Evolutionary conservation across 37 sponge, comb jelly and placozoan species (phyloP).

Genomic region (Halichondria panicea): DNA sequence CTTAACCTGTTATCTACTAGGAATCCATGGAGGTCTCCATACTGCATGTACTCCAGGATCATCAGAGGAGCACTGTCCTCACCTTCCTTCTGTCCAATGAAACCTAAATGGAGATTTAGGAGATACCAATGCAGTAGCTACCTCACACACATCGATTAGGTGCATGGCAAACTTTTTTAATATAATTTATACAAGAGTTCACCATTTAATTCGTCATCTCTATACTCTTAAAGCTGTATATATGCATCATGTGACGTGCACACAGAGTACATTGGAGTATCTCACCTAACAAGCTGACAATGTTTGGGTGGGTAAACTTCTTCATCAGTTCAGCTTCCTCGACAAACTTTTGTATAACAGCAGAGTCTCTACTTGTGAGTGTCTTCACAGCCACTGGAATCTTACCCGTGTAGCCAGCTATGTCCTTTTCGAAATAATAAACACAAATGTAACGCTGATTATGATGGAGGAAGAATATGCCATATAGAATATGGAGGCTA

Average conservation of each 20-base stretch:
- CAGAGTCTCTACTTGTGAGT: constrained; percentile 32
- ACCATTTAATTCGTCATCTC: background rate
- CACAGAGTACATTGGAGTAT: background rate
- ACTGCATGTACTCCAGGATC: constrained; percentile 76
- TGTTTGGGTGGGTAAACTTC: constrained; percentile 62
- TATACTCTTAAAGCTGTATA: background rate
- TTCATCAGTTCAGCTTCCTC: constrained; percentile 73
- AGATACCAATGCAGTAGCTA: background rate
- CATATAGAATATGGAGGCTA: background rate
- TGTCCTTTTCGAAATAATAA: constrained; percentile 24
- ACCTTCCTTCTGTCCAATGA: constrained; percentile 5
- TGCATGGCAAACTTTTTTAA: background rate
- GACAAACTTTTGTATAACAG: constrained; percentile 37
- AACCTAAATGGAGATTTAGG: background rate
- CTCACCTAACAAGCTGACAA: constrained; percentile 69
- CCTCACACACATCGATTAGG: too few relatives aligned
- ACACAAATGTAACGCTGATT: background rate
- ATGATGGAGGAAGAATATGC: background rate
- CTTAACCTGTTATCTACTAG: constrained; percentile 50
- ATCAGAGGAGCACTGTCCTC: constrained; percentile 72
- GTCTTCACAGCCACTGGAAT: constrained; percentile 77
- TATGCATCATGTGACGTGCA: background rate
- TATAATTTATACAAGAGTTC: background rate
- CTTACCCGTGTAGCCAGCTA: constrained; percentile 35
- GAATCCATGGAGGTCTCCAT: constrained; percentile 62